phyloP scores from a whole-genome alignment of 1,140 invertebrate genomes.

The Lerema accius region DNA sequence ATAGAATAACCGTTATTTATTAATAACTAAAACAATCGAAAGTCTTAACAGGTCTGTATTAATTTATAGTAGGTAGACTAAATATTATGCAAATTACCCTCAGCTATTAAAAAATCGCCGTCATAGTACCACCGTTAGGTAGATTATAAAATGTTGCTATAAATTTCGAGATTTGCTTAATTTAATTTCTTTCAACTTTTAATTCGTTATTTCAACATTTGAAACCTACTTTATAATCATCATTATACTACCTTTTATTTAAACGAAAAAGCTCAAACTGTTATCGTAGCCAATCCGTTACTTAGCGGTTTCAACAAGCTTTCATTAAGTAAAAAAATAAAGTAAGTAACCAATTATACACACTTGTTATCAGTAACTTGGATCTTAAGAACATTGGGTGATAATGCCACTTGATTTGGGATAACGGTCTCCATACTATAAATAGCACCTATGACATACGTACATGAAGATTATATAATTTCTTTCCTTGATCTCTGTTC shows the following conservation, averaged over 20 bases:
- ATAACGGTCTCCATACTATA: too few relatives aligned
- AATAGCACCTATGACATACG: too few relatives aligned
- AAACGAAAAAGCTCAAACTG: neutral
- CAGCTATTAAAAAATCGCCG: constrained; percentile 36
- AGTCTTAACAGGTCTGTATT: constrained; percentile 33
- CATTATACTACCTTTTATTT: constrained; percentile 19
- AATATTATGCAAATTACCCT: constrained; percentile 37
- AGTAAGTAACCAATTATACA: too few relatives aligned
- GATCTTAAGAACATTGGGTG: neutral
- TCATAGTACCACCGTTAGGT: constrained; percentile 52
- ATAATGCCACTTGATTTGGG: neutral
- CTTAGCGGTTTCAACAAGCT: neutral
- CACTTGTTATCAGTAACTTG: neutral
- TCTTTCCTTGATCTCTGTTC: too few relatives aligned
- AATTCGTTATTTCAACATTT: constrained; percentile 20
- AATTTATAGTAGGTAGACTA: constrained; percentile 40
- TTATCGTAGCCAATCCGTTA: too few relatives aligned
- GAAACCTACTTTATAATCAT: constrained; percentile 16
- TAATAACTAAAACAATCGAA: constrained; percentile 37
- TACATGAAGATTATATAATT: too few relatives aligned
- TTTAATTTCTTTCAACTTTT: constrained; percentile 50
- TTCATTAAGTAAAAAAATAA: too few relatives aligned
- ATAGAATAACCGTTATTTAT: too few relatives aligned
- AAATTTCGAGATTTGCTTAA: constrained; percentile 66
- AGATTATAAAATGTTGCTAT: constrained; percentile 49